Conservation (phyloP, 2,113 vertebrate species). For the Ahaetulla prasina region DNA sequence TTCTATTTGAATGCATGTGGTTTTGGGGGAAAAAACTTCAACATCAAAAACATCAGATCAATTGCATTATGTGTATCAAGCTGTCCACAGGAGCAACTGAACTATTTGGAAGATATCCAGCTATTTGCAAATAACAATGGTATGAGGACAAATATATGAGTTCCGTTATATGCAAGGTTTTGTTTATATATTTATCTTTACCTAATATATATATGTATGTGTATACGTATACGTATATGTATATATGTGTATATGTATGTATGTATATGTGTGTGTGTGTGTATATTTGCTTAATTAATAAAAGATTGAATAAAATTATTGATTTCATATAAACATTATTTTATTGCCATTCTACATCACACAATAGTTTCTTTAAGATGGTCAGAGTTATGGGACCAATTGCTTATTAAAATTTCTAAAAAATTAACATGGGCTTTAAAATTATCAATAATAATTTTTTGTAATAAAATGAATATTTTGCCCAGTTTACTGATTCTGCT, state of each 20-base stretch:
- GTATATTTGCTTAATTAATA: neutral
- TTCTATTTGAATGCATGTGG: constrained; percentile 76
- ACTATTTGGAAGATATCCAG: constrained; percentile 72
- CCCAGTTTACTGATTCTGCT: neutral
- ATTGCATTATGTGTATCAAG: constrained; percentile 70
- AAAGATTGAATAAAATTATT: neutral
- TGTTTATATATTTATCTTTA: neutral
- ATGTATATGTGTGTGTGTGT: no score
- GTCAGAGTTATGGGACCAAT: neutral
- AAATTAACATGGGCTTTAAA: neutral
- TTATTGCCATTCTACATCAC: neutral
- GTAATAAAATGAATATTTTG: neutral
- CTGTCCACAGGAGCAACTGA: constrained; percentile 73
- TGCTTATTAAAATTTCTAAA: neutral
- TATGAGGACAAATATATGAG: constrained; percentile 48
- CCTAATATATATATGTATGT: no score
- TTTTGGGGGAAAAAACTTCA: constrained; percentile 46
- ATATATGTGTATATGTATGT: no score
- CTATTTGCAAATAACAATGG: constrained; percentile 74
- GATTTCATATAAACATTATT: neutral
- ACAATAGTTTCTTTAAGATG: neutral
- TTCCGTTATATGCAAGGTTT: constrained; percentile 1
- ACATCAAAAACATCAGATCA: constrained; percentile 50
- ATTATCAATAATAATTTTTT: neutral
- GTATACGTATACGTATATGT: no score